phyloP scores from a whole-genome alignment of 2,888 invertebrate genomes.

The Parnassius apollo region DNA sequence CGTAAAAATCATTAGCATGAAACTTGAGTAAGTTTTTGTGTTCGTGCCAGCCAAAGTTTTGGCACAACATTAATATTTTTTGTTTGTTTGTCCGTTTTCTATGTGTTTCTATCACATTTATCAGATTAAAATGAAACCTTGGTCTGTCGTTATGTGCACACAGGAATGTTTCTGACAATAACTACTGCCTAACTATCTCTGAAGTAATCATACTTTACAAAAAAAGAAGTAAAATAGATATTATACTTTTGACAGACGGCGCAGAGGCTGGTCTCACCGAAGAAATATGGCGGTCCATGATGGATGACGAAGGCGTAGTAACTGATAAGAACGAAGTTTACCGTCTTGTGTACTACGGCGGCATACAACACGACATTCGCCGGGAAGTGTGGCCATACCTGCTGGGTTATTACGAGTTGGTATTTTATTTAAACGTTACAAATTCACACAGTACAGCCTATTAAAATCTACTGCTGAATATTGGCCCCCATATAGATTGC shows the following conservation, averaged over 20 bases:
- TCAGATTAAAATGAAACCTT: no score
- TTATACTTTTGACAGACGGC: conserved; percentile 62
- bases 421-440: conserved; percentile 16
- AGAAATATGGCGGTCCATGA: conserved; percentile 87
- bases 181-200: no score
- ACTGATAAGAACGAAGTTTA: conserved; percentile 87
- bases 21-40: no score
- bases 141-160: no score
- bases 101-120: no score
- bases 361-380: conserved; percentile 89
- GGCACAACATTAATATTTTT: no score
- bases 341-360: conserved; percentile 92
- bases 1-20: no score
- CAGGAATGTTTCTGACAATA: no score
- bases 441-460: neutral
- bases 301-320: conserved; percentile 81
- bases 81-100: no score
- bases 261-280: conserved; percentile 87
- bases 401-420: conserved; percentile 88
- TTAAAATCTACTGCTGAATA: neutral
- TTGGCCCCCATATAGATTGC: neutral
- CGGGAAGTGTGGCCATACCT: conserved; percentile 94
- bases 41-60: no score
- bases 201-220: no score
- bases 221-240: neutral